Evolutionary conservation across 1,140 invertebrate genomes (phyloP).

Genomic region (Drosophila nigromelanica): DNA sequence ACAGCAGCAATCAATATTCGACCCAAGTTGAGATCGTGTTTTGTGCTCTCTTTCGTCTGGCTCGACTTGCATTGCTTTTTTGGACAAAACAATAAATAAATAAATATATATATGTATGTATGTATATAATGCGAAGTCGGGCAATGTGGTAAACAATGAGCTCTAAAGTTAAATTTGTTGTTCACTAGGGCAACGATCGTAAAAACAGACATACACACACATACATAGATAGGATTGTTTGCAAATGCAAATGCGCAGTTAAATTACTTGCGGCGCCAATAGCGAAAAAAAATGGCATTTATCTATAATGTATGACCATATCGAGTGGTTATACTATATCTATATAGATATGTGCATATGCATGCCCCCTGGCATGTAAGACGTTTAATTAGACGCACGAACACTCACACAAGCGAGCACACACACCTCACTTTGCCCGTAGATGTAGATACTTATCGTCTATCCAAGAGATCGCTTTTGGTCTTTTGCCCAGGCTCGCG

Average conservation of each 20-base stretch:
- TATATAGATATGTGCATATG: conserved; percentile 5
- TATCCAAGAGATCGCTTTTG: conserved; percentile 62
- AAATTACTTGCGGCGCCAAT: conserved; percentile 30
- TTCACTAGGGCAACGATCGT: conserved; percentile 16
- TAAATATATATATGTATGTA: background rate
- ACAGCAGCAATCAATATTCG: background rate
- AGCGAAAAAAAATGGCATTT: conserved; percentile 46
- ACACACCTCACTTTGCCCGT: conserved; percentile 7
- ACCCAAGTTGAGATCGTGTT: conserved; percentile 13
- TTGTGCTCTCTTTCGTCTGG: background rate
- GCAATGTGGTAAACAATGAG: conserved; percentile 24
- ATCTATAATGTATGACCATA: conserved; percentile 53
- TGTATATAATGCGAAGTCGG: conserved; percentile 1
- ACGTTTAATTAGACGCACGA: conserved; percentile 57
- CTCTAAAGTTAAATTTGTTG: conserved; percentile 11
- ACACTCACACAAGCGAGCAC: conserved; percentile 11
- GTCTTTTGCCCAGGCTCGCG: conserved; percentile 14
- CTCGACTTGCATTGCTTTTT: conserved; percentile 4
- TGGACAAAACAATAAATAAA: conserved; percentile 7
- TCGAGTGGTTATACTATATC: conserved; percentile 22
- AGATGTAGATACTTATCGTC: conserved; percentile 37
- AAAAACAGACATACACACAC: background rate
- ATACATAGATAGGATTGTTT: conserved; percentile 10
- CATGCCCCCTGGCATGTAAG: conserved; percentile 8
- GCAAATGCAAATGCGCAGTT: conserved; percentile 43